Evolutionary conservation across 1,140 invertebrate species (phyloP).

Genomic region (Bombus confusus): DNA sequence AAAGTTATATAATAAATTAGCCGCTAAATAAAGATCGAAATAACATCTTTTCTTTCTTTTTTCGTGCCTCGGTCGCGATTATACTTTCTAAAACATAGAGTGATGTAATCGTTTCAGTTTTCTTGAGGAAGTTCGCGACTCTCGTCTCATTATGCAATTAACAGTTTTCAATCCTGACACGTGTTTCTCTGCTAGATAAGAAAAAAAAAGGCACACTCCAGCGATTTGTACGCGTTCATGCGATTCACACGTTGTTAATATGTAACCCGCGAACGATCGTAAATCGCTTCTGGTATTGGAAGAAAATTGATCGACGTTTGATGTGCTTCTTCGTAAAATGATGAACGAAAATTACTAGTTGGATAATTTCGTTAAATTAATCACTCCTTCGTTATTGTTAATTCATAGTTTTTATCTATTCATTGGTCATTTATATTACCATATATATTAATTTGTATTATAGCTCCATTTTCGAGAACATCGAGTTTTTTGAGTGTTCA

Average conservation of each 20-base stretch:
- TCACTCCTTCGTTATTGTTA: not conserved
- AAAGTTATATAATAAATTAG: conserved; percentile 22
- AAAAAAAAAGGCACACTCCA: not conserved
- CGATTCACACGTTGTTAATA: not conserved
- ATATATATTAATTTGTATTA: too few relatives aligned
- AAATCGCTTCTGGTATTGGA: not conserved
- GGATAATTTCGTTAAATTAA: not conserved
- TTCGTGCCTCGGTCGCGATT: not conserved
- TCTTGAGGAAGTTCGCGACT: not conserved
- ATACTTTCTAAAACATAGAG: conserved; percentile 1
- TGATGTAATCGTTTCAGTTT: not conserved
- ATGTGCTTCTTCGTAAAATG: too few relatives aligned
- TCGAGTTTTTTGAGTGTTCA: too few relatives aligned
- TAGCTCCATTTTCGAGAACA: too few relatives aligned
- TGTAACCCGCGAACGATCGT: not conserved
- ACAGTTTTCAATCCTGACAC: not conserved
- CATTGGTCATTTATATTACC: too few relatives aligned
- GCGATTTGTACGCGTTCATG: not conserved
- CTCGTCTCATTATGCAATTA: not conserved
- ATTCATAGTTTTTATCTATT: too few relatives aligned
- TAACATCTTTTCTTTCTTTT: not conserved
- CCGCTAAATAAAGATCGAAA: not conserved
- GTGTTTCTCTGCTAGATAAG: not conserved
- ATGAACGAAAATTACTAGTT: not conserved
- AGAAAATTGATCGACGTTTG: not conserved